Evolutionary conservation across 2,888 invertebrate genomes (phyloP).

Genomic region (Drosophila leonis): DNA sequence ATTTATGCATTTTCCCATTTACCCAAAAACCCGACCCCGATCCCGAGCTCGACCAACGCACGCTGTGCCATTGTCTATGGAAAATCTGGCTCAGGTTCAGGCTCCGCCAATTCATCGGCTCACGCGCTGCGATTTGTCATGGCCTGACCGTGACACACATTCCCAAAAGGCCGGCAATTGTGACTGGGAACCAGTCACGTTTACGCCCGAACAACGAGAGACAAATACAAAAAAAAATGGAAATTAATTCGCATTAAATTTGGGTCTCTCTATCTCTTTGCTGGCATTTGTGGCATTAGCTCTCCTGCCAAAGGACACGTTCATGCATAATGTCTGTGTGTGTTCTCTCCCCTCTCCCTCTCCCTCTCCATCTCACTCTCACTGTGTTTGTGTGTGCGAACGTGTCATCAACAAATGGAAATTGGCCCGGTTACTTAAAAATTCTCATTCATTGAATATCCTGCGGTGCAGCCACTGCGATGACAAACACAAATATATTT

Average conservation of each 20-base stretch:
- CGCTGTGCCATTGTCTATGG: constrained; percentile 24
- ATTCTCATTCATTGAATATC: constrained; percentile 49
- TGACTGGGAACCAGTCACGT: constrained; percentile 55
- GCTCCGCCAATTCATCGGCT: constrained; percentile 54
- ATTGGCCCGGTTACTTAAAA: constrained; percentile 41
- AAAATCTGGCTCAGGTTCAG: constrained; percentile 23
- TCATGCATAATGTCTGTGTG: constrained; percentile 58
- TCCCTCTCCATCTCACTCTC: not conserved
- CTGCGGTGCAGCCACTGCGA: constrained; percentile 36
- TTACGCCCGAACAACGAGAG: constrained; percentile 25
- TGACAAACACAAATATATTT: constrained; percentile 23
- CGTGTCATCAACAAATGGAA: constrained; percentile 61
- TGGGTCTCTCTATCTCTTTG: constrained; percentile 26
- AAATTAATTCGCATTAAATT: constrained; percentile 76
- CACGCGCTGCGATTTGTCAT: constrained; percentile 73
- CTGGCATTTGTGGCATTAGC: constrained; percentile 63
- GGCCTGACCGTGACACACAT: constrained; percentile 76
- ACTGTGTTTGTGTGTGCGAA: constrained; percentile 28
- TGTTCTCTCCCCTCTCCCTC: constrained; percentile 2
- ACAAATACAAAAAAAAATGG: constrained; percentile 36
- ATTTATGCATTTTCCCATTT: constrained; percentile 39
- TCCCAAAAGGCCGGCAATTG: constrained; percentile 17
- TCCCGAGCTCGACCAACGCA: constrained; percentile 33
- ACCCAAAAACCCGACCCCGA: not conserved
- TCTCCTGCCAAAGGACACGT: constrained; percentile 71